Percentiles rank a stretch among this genome's conserved stretches.
Conservation (phyloP, 2,113 vertebrate species). For the Pagrus major region DNA sequence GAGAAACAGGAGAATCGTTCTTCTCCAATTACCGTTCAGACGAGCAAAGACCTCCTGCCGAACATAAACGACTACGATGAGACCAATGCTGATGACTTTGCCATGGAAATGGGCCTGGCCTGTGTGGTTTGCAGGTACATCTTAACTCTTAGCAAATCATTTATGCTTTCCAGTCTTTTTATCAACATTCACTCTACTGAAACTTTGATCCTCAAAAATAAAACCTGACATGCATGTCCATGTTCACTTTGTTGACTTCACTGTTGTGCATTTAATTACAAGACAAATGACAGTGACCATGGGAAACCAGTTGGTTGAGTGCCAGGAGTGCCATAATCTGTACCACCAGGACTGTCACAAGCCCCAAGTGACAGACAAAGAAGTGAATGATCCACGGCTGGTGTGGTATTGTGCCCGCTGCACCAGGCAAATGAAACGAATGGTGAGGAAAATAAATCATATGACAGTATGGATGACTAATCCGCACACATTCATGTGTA, state of each 20-base stretch:
- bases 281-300: constrained; percentile 98
- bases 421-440: constrained; percentile 97
- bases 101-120: constrained; percentile 99
- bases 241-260: not conserved
- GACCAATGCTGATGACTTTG: constrained; percentile 97
- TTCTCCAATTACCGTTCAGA: constrained; percentile 92
- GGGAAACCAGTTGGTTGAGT: constrained; percentile 97
- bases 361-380: constrained; percentile 98
- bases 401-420: constrained; percentile 99
- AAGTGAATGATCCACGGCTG: constrained; percentile 96
- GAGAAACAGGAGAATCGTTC: constrained; percentile 93
- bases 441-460: constrained; percentile 85
- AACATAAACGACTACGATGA: constrained; percentile 95
- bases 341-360: constrained; percentile 99
- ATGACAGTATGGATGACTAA: too few species aligned
- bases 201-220: not conserved
- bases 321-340: constrained; percentile 98
- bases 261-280: constrained; percentile 8
- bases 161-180: not conserved
- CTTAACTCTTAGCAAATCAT: not conserved
- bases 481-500: not conserved
- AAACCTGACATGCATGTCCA: not conserved
- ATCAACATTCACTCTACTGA: not conserved
- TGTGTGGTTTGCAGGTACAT: constrained; percentile 96
- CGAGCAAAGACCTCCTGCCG: constrained; percentile 91